Evolutionary conservation across 2,113 vertebrate genomes (phyloP).

Genomic region (Peromyscus polionotus): DNA sequence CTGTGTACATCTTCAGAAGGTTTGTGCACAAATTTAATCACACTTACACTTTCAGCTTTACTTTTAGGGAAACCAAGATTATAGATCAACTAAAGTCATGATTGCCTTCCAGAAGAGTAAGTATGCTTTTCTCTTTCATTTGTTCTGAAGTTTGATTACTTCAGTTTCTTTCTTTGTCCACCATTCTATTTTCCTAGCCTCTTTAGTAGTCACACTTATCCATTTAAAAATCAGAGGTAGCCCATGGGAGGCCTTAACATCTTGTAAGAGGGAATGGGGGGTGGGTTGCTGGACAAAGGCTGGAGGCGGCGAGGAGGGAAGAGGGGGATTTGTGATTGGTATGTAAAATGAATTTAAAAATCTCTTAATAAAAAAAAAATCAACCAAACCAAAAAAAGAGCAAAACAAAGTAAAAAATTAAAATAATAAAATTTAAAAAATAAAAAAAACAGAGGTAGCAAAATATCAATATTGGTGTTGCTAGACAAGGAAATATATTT

Average conservation of each 20-base stretch:
- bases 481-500: neutral
- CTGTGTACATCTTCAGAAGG: neutral
- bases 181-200: neutral
- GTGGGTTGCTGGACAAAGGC: no score
- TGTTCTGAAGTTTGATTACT: neutral
- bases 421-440: no score
- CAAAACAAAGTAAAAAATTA: no score
- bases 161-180: neutral
- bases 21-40: neutral
- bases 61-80: neutral
- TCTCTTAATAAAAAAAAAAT: no score
- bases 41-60: neutral
- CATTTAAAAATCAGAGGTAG: neutral
- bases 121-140: neutral
- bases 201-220: neutral
- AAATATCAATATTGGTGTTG: neutral
- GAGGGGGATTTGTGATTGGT: no score
- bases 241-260: no score
- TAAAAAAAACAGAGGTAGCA: neutral
- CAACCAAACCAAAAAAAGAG: no score
- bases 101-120: constrained; percentile 20
- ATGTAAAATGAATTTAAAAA: no score
- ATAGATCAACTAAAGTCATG: neutral
- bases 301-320: no score
- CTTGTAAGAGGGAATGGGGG: no score